Percentiles rank a stretch among this genome's conserved stretches.
phyloP scores from a whole-genome alignment of 2,888 invertebrate genomes.

The Macroteleia sp. region DNA sequence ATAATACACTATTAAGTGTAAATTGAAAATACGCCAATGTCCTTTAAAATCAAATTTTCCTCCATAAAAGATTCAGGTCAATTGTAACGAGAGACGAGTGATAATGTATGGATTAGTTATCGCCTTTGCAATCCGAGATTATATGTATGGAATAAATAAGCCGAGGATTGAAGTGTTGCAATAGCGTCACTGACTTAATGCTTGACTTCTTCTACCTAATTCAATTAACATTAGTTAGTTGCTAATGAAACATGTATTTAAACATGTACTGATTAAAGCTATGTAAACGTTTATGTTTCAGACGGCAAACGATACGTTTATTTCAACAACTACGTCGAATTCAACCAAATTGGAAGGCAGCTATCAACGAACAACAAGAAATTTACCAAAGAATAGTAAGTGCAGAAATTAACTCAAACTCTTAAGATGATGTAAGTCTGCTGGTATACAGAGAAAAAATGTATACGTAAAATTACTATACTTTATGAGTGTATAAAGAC shows the following conservation, averaged over 20 bases:
- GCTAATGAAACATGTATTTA: neutral
- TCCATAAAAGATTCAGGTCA: slow-evolving; percentile 37
- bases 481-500: neutral
- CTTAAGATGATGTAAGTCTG: too few relatives aligned
- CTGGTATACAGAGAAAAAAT: too few relatives aligned
- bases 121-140: slow-evolving; percentile 36
- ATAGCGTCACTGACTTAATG: slow-evolving; percentile 3
- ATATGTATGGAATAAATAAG: slow-evolving; percentile 27
- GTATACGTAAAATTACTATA: neutral
- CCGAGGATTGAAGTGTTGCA: slow-evolving; percentile 31
- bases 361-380: slow-evolving; percentile 50
- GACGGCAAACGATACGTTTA: slow-evolving; percentile 66
- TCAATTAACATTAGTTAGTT: slow-evolving; percentile 5
- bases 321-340: slow-evolving; percentile 31
- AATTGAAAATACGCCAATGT: slow-evolving; percentile 6
- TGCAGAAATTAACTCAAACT: too few relatives aligned
- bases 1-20: slow-evolving; percentile 22
- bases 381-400: slow-evolving; percentile 74
- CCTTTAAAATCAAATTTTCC: slow-evolving; percentile 30
- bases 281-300: slow-evolving; percentile 65
- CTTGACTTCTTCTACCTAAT: slow-evolving; percentile 20
- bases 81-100: slow-evolving; percentile 13
- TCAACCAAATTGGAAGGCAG: slow-evolving; percentile 50
- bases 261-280: neutral
- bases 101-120: slow-evolving; percentile 41